Evolutionary conservation across 1,140 invertebrate genomes (phyloP).

Genomic region (Cardiocondyla obscurior): DNA sequence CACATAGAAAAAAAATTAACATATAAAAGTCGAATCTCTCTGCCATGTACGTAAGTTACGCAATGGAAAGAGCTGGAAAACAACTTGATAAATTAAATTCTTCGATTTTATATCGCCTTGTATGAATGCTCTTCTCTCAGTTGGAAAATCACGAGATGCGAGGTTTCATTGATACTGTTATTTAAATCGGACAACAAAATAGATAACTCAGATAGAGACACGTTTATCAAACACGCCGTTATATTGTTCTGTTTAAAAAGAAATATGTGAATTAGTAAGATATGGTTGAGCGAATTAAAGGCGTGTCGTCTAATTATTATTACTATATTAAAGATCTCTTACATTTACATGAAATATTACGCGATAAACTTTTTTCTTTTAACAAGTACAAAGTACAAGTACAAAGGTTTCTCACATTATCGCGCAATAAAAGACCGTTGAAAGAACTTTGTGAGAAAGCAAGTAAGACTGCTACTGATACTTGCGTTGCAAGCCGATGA

Average conservation of each 20-base stretch:
- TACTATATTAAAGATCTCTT: neutral
- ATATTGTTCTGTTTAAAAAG: neutral
- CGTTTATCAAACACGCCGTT: neutral
- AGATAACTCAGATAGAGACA: neutral
- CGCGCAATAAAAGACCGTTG: neutral
- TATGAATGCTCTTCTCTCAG: neutral
- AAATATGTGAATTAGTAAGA: neutral
- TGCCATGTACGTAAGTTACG: neutral
- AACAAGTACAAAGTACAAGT: too few species aligned
- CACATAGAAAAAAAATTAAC: neutral
- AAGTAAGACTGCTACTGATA: neutral
- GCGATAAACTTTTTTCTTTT: neutral
- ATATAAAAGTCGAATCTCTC: neutral
- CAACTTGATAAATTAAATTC: constrained; percentile 1
- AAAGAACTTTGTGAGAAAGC: neutral
- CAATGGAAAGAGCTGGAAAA: neutral
- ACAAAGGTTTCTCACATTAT: neutral
- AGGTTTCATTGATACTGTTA: neutral
- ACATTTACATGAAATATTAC: neutral
- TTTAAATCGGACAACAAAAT: neutral
- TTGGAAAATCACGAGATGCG: neutral
- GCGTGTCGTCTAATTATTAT: neutral
- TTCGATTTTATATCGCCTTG: neutral
- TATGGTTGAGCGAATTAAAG: neutral
- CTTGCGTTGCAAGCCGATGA: neutral